Conservation (phyloP, 2,113 vertebrate genomes). For the western clawed frog (Xenopus tropicalis) region UCB_Xtro_10.0 CM004448.2:150400501-150401000, state of each 20-base stretch:
- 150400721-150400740: constrained; percentile 30
- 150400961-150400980: constrained; percentile 72
- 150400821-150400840: constrained; percentile 82
- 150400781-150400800: constrained; percentile 50
- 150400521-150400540: too few species aligned
- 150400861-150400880: constrained; percentile 67
- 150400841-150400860: constrained; percentile 77
- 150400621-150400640: too few species aligned
- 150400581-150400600: too few species aligned
- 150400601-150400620: too few species aligned
- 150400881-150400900: constrained; percentile 54
- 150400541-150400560: too few species aligned
- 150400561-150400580: too few species aligned
- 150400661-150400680: too few species aligned
- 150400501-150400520: too few species aligned
- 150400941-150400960: constrained; percentile 62
- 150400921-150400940: constrained; percentile 53
- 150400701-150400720: constrained; percentile 30
- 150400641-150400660: too few species aligned
- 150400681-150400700: background rate
- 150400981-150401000: constrained; percentile 65
- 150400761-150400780: constrained; percentile 53
- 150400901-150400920: constrained; percentile 51
- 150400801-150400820: constrained; percentile 52
- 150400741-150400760: constrained; percentile 3